Evolutionary conservation across 1,140 invertebrate genomes (phyloP).

Genomic region (Mycetomoellerius zeteki): DNA sequence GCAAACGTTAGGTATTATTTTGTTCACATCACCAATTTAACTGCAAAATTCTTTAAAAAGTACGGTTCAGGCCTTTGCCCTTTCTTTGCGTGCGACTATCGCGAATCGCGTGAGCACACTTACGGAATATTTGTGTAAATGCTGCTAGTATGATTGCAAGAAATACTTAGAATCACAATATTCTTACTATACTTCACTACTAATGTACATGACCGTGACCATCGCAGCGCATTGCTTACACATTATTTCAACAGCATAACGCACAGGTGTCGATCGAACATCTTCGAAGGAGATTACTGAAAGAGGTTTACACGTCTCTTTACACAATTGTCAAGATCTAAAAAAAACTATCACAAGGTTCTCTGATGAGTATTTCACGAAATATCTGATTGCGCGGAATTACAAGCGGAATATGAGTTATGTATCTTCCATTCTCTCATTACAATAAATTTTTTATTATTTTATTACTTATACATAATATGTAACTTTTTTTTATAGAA

Average conservation of each 20-base stretch:
- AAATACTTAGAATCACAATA: slow-evolving; percentile 38
- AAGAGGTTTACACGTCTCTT: neutral
- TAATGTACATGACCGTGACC: slow-evolving; percentile 67
- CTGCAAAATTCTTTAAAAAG: slow-evolving; percentile 27
- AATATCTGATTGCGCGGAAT: neutral
- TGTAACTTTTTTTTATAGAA: neutral
- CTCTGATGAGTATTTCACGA: neutral
- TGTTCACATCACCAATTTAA: neutral
- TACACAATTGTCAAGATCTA: neutral
- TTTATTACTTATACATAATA: neutral
- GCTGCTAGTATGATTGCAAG: slow-evolving; percentile 41
- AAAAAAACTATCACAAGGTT: neutral
- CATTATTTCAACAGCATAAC: slow-evolving; percentile 66
- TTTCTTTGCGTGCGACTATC: slow-evolving; percentile 61
- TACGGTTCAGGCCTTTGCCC: slow-evolving; percentile 53
- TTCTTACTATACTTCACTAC: slow-evolving; percentile 14
- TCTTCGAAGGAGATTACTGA: neutral
- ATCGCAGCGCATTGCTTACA: slow-evolving; percentile 64
- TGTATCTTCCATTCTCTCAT: neutral
- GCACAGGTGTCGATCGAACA: slow-evolving; percentile 1
- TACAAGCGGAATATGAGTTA: neutral
- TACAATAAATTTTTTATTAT: neutral
- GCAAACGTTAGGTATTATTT: neutral
- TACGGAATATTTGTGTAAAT: slow-evolving; percentile 37
- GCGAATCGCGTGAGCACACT: slow-evolving; percentile 44